Evolutionary conservation across 2,888 invertebrate genomes (phyloP).

Genomic region (Apocheima hispidaria): DNA sequence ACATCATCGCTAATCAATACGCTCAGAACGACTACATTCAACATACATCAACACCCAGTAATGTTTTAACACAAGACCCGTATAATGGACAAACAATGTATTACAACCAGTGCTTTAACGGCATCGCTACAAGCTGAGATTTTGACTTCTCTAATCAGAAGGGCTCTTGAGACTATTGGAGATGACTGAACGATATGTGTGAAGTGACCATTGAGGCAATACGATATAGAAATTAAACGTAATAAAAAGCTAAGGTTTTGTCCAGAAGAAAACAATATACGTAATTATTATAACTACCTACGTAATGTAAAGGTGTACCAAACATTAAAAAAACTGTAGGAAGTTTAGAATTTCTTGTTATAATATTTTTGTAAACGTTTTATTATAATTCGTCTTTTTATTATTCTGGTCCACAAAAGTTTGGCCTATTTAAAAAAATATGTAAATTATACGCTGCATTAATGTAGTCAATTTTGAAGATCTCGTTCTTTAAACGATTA

Average conservation of each 20-base stretch:
- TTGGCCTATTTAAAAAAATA: background rate
- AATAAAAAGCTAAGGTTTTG: background rate
- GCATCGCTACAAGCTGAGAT: constrained; percentile 69
- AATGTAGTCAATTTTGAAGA: constrained; percentile 12
- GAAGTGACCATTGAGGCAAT: no score
- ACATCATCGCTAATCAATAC: constrained; percentile 14
- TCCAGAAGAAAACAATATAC: constrained; percentile 28
- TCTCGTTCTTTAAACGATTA: background rate
- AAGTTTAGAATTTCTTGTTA: background rate
- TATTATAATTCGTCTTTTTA: background rate
- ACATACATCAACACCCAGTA: constrained; percentile 49
- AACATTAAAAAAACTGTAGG: background rate
- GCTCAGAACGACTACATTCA: constrained; percentile 30
- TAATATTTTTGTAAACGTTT: constrained; percentile 24
- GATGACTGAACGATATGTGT: constrained; percentile 8
- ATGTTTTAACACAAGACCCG: constrained; percentile 34
- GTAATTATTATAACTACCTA: constrained; percentile 16
- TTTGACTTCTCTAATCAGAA: constrained; percentile 38
- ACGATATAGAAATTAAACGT: background rate
- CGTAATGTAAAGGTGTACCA: background rate
- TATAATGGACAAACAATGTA: constrained; percentile 54
- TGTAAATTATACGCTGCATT: no score
- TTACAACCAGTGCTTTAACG: constrained; percentile 62
- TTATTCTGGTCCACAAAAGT: background rate
- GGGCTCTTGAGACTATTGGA: constrained; percentile 25